These are phyloP conservation scores for Heliconius himera DNA, from an alignment of 1,140 invertebrate genomes.

Conservation along the genomic window DNA sequence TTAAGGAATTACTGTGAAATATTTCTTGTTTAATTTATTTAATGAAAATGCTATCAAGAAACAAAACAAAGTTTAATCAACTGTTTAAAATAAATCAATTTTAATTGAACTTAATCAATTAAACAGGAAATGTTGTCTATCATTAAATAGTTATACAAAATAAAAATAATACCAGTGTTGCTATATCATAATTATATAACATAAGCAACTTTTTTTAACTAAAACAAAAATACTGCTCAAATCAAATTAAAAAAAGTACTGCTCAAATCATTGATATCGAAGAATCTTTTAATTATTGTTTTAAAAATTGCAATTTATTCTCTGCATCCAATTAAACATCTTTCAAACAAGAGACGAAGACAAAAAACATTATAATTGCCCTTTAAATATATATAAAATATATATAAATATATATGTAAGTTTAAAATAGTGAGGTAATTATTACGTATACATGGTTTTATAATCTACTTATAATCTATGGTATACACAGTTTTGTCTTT, in stretches of 20 bases:
- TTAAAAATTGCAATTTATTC: not conserved
- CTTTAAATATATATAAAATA: not conserved
- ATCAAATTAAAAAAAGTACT: too few relatives aligned
- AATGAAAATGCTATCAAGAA: too few relatives aligned
- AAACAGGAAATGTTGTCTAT: too few relatives aligned
- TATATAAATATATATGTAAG: slow-evolving; percentile 23
- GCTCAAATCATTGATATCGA: not conserved
- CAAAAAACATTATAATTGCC: not conserved
- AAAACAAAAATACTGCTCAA: not conserved
- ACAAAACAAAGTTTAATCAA: too few relatives aligned
- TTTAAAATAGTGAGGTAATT: slow-evolving; percentile 77
- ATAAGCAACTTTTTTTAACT: not conserved
- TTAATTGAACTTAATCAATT: too few relatives aligned
- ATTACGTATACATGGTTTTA: slow-evolving; percentile 78
- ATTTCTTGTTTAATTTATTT: too few relatives aligned
- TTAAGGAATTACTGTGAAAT: too few relatives aligned
- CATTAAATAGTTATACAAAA: not conserved
- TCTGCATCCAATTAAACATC: too few relatives aligned
- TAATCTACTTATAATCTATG: slow-evolving; percentile 57
- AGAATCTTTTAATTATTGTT: slow-evolving; percentile 12
- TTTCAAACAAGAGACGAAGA: not conserved
- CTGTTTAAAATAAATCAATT: too few relatives aligned
- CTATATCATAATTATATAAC: slow-evolving; percentile 14
- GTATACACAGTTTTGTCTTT: slow-evolving; percentile 73
- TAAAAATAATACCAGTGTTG: slow-evolving; percentile 15